Conservation (phyloP, 2,888 invertebrate species). For the Ornithoptera alexandrae region DNA sequence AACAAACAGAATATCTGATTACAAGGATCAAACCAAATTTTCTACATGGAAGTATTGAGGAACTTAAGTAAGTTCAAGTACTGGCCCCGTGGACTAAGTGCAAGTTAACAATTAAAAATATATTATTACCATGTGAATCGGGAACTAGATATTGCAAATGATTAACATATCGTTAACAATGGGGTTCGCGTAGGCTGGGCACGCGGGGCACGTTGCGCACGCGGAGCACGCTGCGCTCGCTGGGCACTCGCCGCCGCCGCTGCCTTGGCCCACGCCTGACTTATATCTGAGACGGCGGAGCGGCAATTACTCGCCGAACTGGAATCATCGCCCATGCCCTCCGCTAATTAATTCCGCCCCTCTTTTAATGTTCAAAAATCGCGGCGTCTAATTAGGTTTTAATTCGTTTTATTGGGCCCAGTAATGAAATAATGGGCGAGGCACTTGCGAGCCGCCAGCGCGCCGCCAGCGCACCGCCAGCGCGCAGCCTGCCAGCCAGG, state of each 20-base stretch:
- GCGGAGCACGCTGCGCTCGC: neutral
- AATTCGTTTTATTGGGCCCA: slow-evolving; percentile 77
- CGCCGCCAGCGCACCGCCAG: slow-evolving; percentile 32
- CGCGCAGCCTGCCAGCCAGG: too few species aligned
- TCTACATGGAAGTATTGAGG: too few species aligned
- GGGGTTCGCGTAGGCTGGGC: too few species aligned
- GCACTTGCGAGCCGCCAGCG: slow-evolving; percentile 38
- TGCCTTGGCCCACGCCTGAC: slow-evolving; percentile 36
- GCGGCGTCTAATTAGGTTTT: slow-evolving; percentile 78
- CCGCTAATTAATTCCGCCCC: slow-evolving; percentile 77
- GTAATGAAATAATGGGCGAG: slow-evolving; percentile 67
- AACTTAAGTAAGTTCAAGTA: too few species aligned
- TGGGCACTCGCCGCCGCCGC: neutral
- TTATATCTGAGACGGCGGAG: slow-evolving; percentile 47
- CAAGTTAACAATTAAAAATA: too few species aligned
- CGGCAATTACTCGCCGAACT: slow-evolving; percentile 71
- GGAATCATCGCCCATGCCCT: slow-evolving; percentile 73
- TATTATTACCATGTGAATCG: too few species aligned
- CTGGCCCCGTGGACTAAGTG: too few species aligned
- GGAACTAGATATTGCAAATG: too few species aligned
- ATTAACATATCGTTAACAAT: too few species aligned
- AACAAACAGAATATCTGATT: too few species aligned
- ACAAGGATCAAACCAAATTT: too few species aligned
- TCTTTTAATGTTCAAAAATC: slow-evolving; percentile 80
- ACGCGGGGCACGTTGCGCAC: too few species aligned